A percentile compares a stretch with the other conserved stretches of the same genome.
phyloP scores from a whole-genome alignment of 2,113 vertebrate genomes.

The Tragelaphus strepsiceros region DNA sequence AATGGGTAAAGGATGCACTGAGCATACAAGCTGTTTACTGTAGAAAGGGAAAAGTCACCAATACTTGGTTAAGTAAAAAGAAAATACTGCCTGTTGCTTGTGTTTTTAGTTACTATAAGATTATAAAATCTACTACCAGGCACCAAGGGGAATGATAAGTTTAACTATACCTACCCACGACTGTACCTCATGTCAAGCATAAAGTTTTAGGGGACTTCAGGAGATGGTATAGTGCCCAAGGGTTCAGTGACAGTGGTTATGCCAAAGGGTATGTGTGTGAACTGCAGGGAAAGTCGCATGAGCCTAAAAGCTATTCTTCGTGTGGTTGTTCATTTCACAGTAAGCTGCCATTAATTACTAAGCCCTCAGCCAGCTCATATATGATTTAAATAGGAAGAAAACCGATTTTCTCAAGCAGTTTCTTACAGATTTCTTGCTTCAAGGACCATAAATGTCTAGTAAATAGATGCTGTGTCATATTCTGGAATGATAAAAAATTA shows the following conservation, averaged over 20 bases:
- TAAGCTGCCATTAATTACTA: neutral
- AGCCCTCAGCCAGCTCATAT: neutral
- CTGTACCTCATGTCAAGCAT: slow-evolving; percentile 13
- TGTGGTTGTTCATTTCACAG: neutral
- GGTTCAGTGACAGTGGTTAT: neutral
- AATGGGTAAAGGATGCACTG: slow-evolving; percentile 29
- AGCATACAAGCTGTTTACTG: slow-evolving; percentile 30
- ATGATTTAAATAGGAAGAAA: neutral
- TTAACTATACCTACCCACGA: neutral
- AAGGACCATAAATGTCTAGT: neutral
- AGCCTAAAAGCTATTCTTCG: neutral
- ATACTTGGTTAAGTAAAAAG: slow-evolving; percentile 51
- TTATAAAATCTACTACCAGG: slow-evolving; percentile 28
- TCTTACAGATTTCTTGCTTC: neutral
- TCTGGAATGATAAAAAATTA: neutral
- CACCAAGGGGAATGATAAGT: neutral
- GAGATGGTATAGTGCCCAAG: neutral
- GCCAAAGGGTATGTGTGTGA: neutral
- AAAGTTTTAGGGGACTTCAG: neutral
- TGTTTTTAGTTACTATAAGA: slow-evolving; percentile 53
- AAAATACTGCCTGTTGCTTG: slow-evolving; percentile 50
- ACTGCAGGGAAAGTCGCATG: neutral
- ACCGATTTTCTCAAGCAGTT: neutral
- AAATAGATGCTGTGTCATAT: neutral
- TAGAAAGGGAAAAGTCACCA: slow-evolving; percentile 35